These are phyloP conservation scores for Chymomyza fuscimana DNA, from an alignment of 2,888 invertebrate genomes.

Conservation along the genomic window DNA sequence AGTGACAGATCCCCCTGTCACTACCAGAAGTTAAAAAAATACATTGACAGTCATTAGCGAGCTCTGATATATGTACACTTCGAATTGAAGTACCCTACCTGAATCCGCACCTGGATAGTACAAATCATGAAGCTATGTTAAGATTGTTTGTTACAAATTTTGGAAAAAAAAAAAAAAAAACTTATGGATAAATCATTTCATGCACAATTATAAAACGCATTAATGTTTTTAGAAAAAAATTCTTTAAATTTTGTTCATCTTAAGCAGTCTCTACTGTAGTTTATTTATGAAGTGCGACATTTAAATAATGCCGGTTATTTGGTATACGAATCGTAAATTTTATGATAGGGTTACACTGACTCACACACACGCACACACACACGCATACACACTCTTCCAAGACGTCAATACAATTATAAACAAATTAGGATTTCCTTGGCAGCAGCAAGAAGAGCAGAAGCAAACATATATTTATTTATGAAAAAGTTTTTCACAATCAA, in stretches of 20 bases:
- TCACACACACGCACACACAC: background rate
- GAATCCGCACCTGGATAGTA: too few species aligned
- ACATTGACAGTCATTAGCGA: too few species aligned
- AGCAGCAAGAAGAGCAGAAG: constrained; percentile 23
- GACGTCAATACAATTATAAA: constrained; percentile 30
- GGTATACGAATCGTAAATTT: background rate
- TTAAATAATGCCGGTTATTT: background rate
- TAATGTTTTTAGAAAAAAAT: too few species aligned
- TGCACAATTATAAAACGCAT: too few species aligned
- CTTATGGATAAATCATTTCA: too few species aligned
- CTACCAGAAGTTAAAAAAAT: too few species aligned
- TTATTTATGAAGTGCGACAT: background rate
- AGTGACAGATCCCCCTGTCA: too few species aligned
- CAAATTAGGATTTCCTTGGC: constrained; percentile 30
- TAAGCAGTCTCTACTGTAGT: background rate
- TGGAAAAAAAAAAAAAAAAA: too few species aligned
- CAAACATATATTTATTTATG: background rate
- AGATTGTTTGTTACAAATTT: too few species aligned
- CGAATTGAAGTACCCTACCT: too few species aligned
- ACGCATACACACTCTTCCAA: background rate
- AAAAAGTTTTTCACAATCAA: background rate
- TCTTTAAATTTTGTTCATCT: background rate
- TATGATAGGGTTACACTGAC: background rate
- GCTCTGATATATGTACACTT: too few species aligned
- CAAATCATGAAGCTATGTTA: too few species aligned